Evolutionary conservation across 2,888 invertebrate species (phyloP).

Genomic region (Nomada lathburiana): DNA sequence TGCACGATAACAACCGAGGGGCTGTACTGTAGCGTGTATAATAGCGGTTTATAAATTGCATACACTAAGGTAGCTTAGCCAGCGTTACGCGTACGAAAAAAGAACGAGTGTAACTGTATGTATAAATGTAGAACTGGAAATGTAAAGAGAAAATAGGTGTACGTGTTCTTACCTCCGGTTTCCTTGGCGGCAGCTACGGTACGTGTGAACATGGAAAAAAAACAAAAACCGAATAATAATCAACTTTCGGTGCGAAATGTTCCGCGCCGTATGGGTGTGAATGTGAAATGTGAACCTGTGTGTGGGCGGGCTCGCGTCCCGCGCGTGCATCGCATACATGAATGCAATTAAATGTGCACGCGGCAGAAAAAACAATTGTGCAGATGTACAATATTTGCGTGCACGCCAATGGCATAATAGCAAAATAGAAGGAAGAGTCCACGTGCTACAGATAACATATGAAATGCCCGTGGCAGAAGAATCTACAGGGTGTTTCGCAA

Average conservation of each 20-base stretch:
- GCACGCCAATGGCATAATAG: slow-evolving; percentile 69
- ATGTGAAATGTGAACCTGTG: slow-evolving; percentile 46
- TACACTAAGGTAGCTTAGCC: slow-evolving; percentile 31
- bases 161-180: slow-evolving; percentile 92
- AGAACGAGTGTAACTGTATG: slow-evolving; percentile 58
- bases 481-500: neutral
- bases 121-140: slow-evolving; percentile 45
- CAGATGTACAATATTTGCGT: slow-evolving; percentile 54
- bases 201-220: slow-evolving; percentile 87
- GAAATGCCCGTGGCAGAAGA: slow-evolving; percentile 62
- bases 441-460: slow-evolving; percentile 76
- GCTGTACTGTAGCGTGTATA: slow-evolving; percentile 24
- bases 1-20: neutral
- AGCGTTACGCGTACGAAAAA: slow-evolving; percentile 52
- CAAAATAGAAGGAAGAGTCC: slow-evolving; percentile 65
- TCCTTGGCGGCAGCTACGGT: slow-evolving; percentile 92
- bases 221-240: slow-evolving; percentile 85
- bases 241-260: slow-evolving; percentile 49
- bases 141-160: slow-evolving; percentile 68
- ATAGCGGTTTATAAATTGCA: slow-evolving; percentile 45
- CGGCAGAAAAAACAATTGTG: slow-evolving; percentile 24
- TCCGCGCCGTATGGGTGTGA: slow-evolving; percentile 40
- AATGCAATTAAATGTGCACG: slow-evolving; percentile 24
- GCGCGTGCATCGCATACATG: slow-evolving; percentile 40
- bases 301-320: slow-evolving; percentile 17